These are phyloP conservation scores for Mesodorylaimus sp. DNA, from an alignment of 2,888 invertebrate species.

Conservation along the genomic window DNA sequence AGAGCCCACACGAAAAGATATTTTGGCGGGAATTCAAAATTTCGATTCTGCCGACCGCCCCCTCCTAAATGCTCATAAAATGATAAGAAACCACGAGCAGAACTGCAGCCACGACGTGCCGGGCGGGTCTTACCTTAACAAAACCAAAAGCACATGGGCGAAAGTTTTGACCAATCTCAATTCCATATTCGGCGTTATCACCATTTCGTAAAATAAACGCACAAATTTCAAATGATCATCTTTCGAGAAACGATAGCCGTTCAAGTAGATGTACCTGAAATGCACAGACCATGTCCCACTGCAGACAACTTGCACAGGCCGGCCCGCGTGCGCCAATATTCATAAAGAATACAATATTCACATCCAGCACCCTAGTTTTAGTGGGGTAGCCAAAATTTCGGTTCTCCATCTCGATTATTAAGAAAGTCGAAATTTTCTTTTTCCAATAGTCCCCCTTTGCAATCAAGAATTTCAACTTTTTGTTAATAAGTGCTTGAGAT, in stretches of 20 bases:
- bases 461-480: too few relatives aligned
- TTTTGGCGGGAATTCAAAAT: too few relatives aligned
- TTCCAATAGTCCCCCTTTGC: too few relatives aligned
- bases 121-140: conserved; percentile 62
- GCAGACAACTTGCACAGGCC: neutral
- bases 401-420: too few relatives aligned
- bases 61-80: neutral
- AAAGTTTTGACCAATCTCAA: conserved; percentile 53
- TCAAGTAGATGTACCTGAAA: conserved; percentile 59
- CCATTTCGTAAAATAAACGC: conserved; percentile 54
- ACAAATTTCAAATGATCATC: conserved; percentile 67
- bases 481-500: too few relatives aligned
- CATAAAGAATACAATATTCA: too few relatives aligned
- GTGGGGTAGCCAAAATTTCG: too few relatives aligned
- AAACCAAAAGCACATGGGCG: conserved; percentile 45
- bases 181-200: conserved; percentile 57
- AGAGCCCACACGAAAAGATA: too few relatives aligned
- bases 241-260: conserved; percentile 69
- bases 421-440: too few relatives aligned
- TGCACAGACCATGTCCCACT: conserved; percentile 6
- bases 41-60: neutral
- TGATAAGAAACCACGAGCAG: neutral
- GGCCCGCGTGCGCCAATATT: neutral
- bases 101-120: neutral
- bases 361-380: too few relatives aligned